Evolutionary conservation across 2,113 vertebrate genomes (phyloP), one percentile per base, ranked within the genome.

Genomic region (Trichechus manatus): DNA sequence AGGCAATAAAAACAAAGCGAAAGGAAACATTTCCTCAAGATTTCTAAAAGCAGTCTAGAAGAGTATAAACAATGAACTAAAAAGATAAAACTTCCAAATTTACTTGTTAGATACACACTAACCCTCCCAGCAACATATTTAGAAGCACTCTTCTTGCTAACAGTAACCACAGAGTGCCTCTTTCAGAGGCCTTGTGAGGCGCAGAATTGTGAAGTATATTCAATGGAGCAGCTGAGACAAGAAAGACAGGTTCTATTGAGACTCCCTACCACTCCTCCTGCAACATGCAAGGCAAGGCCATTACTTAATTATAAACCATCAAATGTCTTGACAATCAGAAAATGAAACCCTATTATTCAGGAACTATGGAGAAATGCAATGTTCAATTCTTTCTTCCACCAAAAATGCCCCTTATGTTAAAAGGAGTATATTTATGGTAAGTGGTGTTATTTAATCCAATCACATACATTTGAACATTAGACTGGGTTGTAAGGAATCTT

Each of bases 71-170:
- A 56, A 0, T 77, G 59, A 94, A 93, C 31, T 83, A 83, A 85
- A 92, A 91, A 50, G 86, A 95, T 63, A 92, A 98, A 95, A 61
- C 56, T 20, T 47, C 3, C 6, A 13, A 92, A 68, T 47, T 95
- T 68, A 80, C 72, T 97, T 97, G 97, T 92, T 79, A 97, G 53
- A 98, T 42, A 90, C 36, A 59, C 4, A 22, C 31, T 83, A 91
- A 91, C 1, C 14, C n/a, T 33, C 91, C 89, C 20, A 94, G 53
- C 93, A 97, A 1, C 42, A 86, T n/a, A 64, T 39, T 95, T 17
- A 87, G 25, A 19, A 87, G 14, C 85, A 84, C 63, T 96, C 39
- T 75, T 97, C 83, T 95, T 87, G 68, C 93, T 87, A 92, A 81
- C 78, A 96, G 50, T 80, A 36, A 91, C 56, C 70, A 92, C 78